Evolutionary conservation across 1,140 invertebrate genomes (phyloP), one percentile per base, ranked within the genome.

Genomic region (Drosophila tsacasi): DNA sequence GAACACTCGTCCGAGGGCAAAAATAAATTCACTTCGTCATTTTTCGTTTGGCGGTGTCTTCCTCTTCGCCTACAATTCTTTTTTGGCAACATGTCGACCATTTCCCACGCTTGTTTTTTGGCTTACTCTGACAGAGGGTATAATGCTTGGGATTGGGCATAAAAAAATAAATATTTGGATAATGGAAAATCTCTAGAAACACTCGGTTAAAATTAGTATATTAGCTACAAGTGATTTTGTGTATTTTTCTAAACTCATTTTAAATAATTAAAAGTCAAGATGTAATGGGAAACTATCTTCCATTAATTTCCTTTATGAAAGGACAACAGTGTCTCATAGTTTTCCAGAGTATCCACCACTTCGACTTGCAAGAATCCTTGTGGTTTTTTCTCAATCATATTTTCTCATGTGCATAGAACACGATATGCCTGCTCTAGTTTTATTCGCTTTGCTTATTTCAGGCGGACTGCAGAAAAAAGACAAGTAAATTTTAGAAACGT

Each of bases 11-110:
- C 63, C 47, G 57, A 27, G 4, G n/a, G 37, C 68, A 61, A 74
- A 87, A 87, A 87, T 81, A 89, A 77, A 83, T 89, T 80, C 73
- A 68, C 85, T 77, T 86, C 83, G 83, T 87, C 73, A 87, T 84
- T 83, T 74, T 25, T 54, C 40, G 30, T 21, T 69, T 17, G 23
- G 35, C 13, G 13, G 23, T 27, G 35, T 32, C 58, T 46, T 76
- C 55, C 46, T 46, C 39, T 39, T 57, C 4, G 27, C 54, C 32
- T 19, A 52, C 64, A 68, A 42, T 67, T 40, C 54, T 76, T 62
- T 78, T 57, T 79, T 87, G 81, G 84, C 80, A 86, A 80, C 76
- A 83, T 74, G 72, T 81, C 76, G 40, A 77, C 57, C 73, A 67
- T 63, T 86, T 86, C 83, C 83, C 79, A 86, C 83, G 83, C 83